Evolutionary conservation across 2,113 vertebrate species (phyloP).

Genomic region (Cryptomyrus ogoouensis): DNA sequence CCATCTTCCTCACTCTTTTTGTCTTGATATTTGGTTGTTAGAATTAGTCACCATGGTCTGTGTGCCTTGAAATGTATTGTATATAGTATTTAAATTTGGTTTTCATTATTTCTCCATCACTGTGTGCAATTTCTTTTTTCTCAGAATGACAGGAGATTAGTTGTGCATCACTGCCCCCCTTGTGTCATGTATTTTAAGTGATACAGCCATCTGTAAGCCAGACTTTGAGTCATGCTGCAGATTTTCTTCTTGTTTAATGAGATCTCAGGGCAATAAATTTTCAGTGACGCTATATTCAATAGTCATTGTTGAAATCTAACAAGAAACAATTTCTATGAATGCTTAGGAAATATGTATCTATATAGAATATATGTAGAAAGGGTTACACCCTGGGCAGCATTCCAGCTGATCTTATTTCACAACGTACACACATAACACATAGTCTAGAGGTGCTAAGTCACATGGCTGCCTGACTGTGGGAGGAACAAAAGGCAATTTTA

Average conservation of each 20-base stretch:
- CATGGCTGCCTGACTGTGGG: not conserved
- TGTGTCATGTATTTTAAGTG: not conserved
- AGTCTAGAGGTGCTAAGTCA: not conserved
- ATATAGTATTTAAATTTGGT: not conserved
- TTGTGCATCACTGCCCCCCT: not conserved
- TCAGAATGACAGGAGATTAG: constrained; percentile 14
- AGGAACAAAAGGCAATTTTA: not conserved
- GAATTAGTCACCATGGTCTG: not conserved
- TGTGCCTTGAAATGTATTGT: not conserved
- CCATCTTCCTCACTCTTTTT: not conserved
- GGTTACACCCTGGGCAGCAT: not conserved
- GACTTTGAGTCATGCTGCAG: not conserved
- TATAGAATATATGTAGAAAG: not conserved
- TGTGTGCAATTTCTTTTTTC: not conserved
- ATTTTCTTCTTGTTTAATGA: not conserved
- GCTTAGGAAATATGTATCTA: not conserved
- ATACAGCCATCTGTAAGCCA: not conserved
- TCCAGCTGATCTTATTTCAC: not conserved
- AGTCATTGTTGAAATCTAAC: not conserved
- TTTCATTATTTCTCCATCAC: not conserved
- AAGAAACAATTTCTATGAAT: not conserved
- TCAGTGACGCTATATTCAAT: not conserved
- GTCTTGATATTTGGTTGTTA: not conserved
- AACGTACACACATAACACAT: not conserved
- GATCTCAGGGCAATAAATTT: not conserved